Evolutionary conservation across 2,113 vertebrate genomes (phyloP).

Genomic region (Corynorhinus townsendii): DNA sequence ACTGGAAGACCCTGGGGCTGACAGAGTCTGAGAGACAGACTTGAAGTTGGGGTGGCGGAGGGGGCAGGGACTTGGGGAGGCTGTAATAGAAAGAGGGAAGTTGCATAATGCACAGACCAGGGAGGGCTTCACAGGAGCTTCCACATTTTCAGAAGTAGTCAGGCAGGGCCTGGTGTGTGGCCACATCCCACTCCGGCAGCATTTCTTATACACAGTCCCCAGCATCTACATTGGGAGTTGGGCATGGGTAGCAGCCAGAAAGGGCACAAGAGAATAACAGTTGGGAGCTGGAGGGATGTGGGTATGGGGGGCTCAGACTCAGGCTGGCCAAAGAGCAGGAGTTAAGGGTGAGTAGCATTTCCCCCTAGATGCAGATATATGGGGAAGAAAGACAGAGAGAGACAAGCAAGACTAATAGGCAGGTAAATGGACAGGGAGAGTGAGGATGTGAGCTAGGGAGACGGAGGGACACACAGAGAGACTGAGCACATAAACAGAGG

Average conservation of each 20-base stretch:
- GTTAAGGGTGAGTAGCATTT: background rate
- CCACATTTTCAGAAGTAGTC: background rate
- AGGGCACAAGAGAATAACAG: background rate
- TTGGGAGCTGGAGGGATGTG: background rate
- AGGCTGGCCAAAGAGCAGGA: background rate
- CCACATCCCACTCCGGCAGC: no score
- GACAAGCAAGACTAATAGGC: background rate
- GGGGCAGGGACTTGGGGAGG: accelerated
- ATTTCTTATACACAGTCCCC: background rate
- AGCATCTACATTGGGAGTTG: background rate
- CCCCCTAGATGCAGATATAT: background rate
- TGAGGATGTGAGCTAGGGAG: background rate
- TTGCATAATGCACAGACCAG: background rate
- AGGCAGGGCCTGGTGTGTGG: background rate
- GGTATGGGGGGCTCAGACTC: background rate
- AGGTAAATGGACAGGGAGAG: no score
- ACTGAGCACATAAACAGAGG: background rate
- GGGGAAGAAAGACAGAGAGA: background rate
- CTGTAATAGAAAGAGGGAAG: background rate
- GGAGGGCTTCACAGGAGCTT: background rate
- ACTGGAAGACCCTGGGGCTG: background rate
- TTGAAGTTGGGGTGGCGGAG: background rate
- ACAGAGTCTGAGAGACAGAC: background rate
- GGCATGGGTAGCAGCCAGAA: background rate
- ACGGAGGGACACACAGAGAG: background rate